A percentile compares a stretch with the other conserved stretches of the same genome.
These are phyloP conservation scores for Lucilia cuprina DNA, from an alignment of 1,140 invertebrate species.

Conservation along the genomic window DNA sequence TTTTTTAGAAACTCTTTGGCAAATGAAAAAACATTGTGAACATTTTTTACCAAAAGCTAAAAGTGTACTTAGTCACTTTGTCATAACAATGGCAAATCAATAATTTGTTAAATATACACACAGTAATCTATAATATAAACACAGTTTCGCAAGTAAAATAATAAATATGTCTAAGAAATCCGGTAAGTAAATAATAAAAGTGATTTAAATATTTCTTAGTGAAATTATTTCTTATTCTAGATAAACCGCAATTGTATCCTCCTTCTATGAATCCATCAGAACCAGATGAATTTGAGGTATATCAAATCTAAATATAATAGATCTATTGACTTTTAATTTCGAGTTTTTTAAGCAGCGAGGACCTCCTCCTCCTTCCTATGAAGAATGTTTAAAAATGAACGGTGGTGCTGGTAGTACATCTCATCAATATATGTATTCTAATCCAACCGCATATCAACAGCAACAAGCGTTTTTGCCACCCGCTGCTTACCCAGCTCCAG, in stretches of 20 bases:
- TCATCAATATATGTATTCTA: slow-evolving; percentile 43
- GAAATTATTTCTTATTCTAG: background rate
- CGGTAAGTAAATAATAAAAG: background rate
- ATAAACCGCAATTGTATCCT: background rate
- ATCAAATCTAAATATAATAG: background rate
- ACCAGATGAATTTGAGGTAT: slow-evolving; percentile 2
- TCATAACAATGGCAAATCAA: too few relatives aligned
- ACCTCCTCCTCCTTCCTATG: slow-evolving; percentile 55
- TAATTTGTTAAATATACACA: too few relatives aligned
- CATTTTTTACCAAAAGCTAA: too few relatives aligned
- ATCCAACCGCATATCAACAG: background rate
- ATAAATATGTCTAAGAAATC: background rate
- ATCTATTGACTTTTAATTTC: background rate
- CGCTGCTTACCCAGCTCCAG: background rate
- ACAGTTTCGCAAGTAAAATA: background rate
- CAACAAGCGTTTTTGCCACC: background rate
- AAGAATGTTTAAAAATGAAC: slow-evolving; percentile 50
- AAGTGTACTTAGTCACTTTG: too few relatives aligned
- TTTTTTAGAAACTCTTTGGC: too few relatives aligned
- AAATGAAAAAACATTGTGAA: too few relatives aligned
- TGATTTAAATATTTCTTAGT: background rate
- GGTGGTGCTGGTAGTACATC: background rate
- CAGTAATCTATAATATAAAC: too few relatives aligned
- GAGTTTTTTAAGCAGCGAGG: slow-evolving; percentile 18
- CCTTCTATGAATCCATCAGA: slow-evolving; percentile 8